Conservation (phyloP, 2,113 vertebrate species). For the Dromas ardeola region DNA sequence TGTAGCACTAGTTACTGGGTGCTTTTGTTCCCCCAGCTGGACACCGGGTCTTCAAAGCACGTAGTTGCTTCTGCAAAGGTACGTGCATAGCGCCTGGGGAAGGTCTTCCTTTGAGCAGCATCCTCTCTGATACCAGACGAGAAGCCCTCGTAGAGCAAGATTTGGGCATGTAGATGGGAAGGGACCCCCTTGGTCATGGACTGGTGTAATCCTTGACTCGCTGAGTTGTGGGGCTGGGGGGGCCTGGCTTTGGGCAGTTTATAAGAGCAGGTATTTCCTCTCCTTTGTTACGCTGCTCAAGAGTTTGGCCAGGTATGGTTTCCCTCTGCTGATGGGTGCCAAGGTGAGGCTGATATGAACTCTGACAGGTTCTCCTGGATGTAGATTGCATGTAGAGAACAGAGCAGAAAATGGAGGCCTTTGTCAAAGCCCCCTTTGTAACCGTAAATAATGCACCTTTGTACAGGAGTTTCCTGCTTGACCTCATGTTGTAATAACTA, state of each 20-base stretch:
- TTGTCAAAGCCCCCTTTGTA: background rate
- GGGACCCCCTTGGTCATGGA: background rate
- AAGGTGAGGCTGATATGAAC: background rate
- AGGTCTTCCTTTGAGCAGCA: background rate
- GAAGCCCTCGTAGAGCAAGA: background rate
- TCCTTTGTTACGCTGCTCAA: background rate
- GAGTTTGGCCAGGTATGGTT: background rate
- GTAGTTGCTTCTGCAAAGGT: background rate
- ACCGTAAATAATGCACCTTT: background rate
- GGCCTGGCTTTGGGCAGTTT: background rate
- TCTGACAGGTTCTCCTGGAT: background rate
- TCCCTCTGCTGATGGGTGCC: background rate
- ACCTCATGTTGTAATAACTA: background rate
- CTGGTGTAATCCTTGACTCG: no score
- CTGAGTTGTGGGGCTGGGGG: background rate
- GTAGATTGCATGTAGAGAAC: background rate
- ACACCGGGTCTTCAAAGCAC: background rate
- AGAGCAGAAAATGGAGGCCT: background rate
- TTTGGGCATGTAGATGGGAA: background rate
- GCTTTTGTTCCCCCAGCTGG: background rate
- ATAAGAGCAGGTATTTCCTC: background rate
- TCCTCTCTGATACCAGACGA: background rate
- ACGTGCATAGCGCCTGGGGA: background rate
- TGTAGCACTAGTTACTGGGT: background rate
- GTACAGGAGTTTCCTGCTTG: background rate